Evolutionary conservation across 2,113 vertebrate genomes (phyloP).

Genomic region (Macaca nemestrina): DNA sequence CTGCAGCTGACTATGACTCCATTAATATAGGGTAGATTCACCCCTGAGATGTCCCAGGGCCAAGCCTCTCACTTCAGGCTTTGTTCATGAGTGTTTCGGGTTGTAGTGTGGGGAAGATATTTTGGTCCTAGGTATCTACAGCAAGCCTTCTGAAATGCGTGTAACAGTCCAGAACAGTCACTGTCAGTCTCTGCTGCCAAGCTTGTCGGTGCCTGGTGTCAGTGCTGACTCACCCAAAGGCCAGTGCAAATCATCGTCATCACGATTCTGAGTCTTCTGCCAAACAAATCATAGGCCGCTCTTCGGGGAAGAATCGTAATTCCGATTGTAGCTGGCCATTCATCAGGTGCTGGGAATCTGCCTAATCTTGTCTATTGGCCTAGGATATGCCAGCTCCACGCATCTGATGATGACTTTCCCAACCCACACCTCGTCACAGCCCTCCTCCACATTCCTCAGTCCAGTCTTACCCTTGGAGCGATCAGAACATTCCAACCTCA

Average conservation of each 20-base stretch:
- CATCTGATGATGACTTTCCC: not conserved
- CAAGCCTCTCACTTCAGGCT: not conserved
- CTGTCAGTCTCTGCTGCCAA: not conserved
- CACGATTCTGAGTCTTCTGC: not conserved
- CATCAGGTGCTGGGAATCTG: not conserved
- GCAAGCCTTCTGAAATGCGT: not conserved
- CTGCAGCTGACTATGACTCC: not conserved
- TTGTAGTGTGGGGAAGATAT: not conserved
- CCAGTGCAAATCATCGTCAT: not conserved
- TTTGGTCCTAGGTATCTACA: not conserved
- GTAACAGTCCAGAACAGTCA: not conserved
- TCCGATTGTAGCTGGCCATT: not conserved
- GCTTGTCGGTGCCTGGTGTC: not conserved
- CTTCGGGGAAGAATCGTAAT: constrained; percentile 39
- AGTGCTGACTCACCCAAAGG: constrained; percentile 27
- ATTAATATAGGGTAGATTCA: not conserved
- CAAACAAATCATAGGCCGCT: not conserved
- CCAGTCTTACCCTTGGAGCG: not conserved
- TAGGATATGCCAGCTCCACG: not conserved
- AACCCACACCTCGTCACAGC: not conserved
- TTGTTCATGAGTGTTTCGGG: not conserved
- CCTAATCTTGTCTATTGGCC: not conserved
- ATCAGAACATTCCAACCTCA: not conserved
- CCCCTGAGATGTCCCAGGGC: not conserved
- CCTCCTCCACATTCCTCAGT: not conserved